These are phyloP conservation scores for Meloidogyne hapla DNA, from an alignment of 1,140 invertebrate species.

Conservation along the genomic window DNA sequence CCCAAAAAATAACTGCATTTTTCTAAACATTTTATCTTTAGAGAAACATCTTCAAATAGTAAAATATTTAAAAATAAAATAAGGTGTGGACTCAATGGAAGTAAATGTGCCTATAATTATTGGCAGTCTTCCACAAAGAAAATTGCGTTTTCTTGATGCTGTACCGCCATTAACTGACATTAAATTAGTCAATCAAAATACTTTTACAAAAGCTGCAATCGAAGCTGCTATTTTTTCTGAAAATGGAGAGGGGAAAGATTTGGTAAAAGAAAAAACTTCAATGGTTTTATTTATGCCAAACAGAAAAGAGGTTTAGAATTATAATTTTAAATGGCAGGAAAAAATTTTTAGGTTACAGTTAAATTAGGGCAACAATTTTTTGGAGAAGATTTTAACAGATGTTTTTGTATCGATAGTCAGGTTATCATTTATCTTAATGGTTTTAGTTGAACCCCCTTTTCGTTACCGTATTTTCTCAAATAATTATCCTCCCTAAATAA, in stretches of 20 bases:
- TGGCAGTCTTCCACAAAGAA: constrained; percentile 34
- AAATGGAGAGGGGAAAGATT: not conserved
- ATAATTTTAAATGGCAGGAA: not conserved
- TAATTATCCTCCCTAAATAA: too few relatives aligned
- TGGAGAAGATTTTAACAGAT: not conserved
- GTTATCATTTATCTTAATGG: too few relatives aligned
- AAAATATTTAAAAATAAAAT: constrained; percentile 10
- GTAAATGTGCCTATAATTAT: constrained; percentile 46
- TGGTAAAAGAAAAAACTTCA: not conserved
- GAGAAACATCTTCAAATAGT: too few relatives aligned
- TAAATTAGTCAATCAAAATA: not conserved
- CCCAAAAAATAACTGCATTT: too few relatives aligned
- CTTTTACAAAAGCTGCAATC: constrained; percentile 8
- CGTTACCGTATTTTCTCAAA: too few relatives aligned
- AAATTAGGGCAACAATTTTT: not conserved
- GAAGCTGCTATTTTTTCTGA: not conserved
- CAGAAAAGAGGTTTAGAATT: constrained; percentile 4
- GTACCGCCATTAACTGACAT: not conserved
- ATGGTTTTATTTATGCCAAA: not conserved
- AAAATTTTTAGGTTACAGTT: constrained; percentile 8
- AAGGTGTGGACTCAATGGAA: constrained; percentile 46
- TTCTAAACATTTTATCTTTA: too few relatives aligned
- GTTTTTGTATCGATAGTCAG: not conserved
- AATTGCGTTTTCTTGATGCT: constrained; percentile 8
- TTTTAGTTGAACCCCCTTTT: too few relatives aligned